A percentile compares a stretch with the other conserved stretches of the same genome.
Conservation (phyloP, 2,113 vertebrate genomes). For the Pterocles orientalis region DNA sequence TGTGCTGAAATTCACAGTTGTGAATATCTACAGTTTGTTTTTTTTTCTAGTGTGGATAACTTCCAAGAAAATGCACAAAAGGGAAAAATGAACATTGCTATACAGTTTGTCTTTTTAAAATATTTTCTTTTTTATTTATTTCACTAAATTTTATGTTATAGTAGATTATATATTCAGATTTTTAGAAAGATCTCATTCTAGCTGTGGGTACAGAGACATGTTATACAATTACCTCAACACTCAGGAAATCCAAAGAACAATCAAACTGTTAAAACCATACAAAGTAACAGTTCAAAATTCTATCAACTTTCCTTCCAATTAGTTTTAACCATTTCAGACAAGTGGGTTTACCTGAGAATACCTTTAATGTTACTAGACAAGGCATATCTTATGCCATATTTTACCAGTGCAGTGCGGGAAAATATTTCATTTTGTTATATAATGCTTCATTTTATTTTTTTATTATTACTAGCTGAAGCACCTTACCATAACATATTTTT, state of each 20-base stretch:
- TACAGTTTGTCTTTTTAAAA: not conserved
- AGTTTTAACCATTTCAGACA: not conserved
- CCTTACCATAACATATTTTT: not conserved
- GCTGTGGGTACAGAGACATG: not conserved
- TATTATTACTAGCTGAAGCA: not conserved
- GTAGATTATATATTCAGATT: not conserved
- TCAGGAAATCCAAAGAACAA: not conserved
- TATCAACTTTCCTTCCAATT: not conserved
- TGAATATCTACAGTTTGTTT: not conserved
- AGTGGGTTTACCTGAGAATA: not conserved
- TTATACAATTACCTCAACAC: not conserved
- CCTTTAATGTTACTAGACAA: not conserved
- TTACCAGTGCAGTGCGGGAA: too few species aligned
- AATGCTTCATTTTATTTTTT: not conserved
- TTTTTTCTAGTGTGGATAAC: not conserved
- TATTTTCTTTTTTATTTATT: not conserved
- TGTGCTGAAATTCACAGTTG: not conserved
- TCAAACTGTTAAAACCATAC: not conserved
- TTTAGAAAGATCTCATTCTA: not conserved
- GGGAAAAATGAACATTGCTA: not conserved
- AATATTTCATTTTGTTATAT: not conserved
- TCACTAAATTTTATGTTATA: not conserved
- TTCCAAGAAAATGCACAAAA: not conserved
- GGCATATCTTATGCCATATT: not conserved
- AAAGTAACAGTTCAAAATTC: not conserved